These are phyloP conservation scores for Iguana delicatissima DNA, from an alignment of 2,797 vertebrate species.

Conservation along the genomic window DNA sequence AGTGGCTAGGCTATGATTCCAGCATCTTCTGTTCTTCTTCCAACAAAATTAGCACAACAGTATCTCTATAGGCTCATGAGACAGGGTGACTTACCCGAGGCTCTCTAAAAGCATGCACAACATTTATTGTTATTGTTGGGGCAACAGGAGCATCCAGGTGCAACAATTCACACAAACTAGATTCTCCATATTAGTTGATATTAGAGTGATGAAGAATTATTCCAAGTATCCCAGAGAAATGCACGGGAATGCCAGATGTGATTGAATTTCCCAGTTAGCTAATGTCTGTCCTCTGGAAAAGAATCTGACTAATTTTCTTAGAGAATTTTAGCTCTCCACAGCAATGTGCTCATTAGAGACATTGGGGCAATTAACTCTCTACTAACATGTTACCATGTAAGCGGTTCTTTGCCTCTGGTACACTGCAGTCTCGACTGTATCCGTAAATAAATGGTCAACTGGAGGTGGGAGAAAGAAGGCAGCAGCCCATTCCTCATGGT, in stretches of 20 bases:
- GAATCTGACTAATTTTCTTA: background rate
- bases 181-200: background rate
- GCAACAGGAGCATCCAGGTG: background rate
- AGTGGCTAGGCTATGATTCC: no score
- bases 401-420: background rate
- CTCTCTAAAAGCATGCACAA: background rate
- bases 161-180: background rate
- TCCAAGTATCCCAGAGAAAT: background rate
- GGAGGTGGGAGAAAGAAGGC: background rate
- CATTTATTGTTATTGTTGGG: background rate
- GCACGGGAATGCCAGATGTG: background rate
- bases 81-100: background rate
- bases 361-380: background rate
- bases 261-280: no score
- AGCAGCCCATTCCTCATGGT: no score
- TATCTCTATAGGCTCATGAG: background rate
- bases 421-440: background rate
- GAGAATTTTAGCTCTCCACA: background rate
- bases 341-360: background rate
- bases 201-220: background rate
- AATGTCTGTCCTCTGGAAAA: background rate
- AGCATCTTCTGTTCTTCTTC: background rate
- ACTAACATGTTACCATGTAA: background rate
- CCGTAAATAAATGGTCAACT: background rate
- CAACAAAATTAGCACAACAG: background rate